Base-by-base conservation (phyloP, 1,140 invertebrate species). In the Dreissena polymorpha region DNA sequence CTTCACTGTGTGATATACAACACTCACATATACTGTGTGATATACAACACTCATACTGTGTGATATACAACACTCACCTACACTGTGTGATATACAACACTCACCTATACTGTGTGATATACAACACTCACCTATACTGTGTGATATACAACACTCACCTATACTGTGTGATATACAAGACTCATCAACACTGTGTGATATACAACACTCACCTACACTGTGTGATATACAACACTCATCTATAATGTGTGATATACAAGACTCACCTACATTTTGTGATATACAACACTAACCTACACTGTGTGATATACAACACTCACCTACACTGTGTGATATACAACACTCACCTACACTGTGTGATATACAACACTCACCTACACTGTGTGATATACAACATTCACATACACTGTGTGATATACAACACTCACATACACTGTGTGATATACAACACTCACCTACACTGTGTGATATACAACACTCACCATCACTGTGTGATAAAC, bases 151-250 rank as follows among this genome's bases (percentile, higher is more conserved):
- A 39, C 3, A 2, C 39, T 39, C 39, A 39, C 39, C 39, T 39
- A 39, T 8, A 39, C 39, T 8, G 39, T 2, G 3, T 5, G 23
- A 2, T 5, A 2, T 23, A 63, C 7, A 39, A 39, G 27, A 1
- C 10, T 10, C 67, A 67, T 69, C 71, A 51, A 73, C 55, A 55
- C 65, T 64, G n/a, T n/a, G n/a, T n/a, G n/a, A n/a, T n/a, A n/a
- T 39, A 39, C 39, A 39, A 39, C 3, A 2, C 39, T 39, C 39
- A 39, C 39, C 39, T 39, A 39, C 39, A 39, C 39, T 8, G 39
- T 2, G 3, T 5, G 23, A 2, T 5, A 2, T 23, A 63, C 7
- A 39, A 39, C 18, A 1, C 10, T 10, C 67, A 67, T 69, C 71
- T 67, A 73, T 51, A 55, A n/a, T n/a, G n/a, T n/a, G n/a, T n/a